Percentiles rank a stretch among this genome's conserved stretches.
Evolutionary conservation across 2,113 vertebrate species (phyloP).

Genomic region (Petromus typicus): DNA sequence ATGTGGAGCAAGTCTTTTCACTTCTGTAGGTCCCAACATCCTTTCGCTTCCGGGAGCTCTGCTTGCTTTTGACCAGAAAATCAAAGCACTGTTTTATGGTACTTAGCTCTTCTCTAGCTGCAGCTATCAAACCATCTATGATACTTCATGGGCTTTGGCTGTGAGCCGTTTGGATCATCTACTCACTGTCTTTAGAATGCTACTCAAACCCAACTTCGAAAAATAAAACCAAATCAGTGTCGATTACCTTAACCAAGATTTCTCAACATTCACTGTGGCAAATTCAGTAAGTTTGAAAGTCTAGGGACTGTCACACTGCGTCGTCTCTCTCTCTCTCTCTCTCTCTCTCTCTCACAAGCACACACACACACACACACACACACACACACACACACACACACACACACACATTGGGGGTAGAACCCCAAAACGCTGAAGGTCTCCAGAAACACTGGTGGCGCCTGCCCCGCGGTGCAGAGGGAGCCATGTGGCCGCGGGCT

Average conservation of each 20-base stretch:
- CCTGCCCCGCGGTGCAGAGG: background rate
- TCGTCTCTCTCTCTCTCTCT: too few relatives aligned
- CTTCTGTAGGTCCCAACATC: background rate
- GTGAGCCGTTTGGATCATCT: background rate
- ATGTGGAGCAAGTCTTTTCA: background rate
- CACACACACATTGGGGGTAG: background rate
- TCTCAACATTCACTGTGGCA: background rate
- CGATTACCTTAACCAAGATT: background rate
- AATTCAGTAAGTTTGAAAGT: background rate
- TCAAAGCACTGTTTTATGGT: background rate
- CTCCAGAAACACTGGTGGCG: background rate
- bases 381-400: background rate
- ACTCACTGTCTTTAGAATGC: background rate
- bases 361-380: background rate
- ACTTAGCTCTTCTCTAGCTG: background rate
- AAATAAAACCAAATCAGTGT: background rate
- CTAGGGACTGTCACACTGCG: background rate
- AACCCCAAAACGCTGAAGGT: background rate
- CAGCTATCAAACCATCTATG: background rate
- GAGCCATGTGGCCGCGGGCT: constrained; percentile 37
- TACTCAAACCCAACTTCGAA: background rate
- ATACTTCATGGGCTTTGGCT: background rate
- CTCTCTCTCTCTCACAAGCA: too few relatives aligned
- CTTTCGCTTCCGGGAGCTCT: background rate
- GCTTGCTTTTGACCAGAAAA: background rate